Base-by-base conservation (phyloP, 1,140 invertebrate species). In the Lordiphosa clarofinis region DNA sequence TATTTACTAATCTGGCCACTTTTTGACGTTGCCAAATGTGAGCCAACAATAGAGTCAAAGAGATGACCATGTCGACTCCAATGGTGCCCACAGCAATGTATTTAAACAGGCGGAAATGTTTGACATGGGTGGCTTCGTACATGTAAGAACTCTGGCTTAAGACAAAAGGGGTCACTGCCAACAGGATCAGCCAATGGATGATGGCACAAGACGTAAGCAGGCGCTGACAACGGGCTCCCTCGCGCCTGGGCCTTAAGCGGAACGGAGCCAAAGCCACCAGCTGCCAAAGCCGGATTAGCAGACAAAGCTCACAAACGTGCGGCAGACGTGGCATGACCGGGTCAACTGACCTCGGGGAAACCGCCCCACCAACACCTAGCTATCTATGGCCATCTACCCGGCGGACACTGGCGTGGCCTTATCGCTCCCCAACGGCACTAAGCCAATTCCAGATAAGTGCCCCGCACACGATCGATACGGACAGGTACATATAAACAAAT, bases 371-470 rank as follows among this genome's bases (percentile, higher is more conserved):
- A 28, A 0, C 24, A 5, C 4, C 24, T 7, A 5, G 2, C 24
- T 28, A 33, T 37, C 24, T 63, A 37, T 15, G 13, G 28, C 24
- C 24, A 28, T 28, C 24, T 28, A 36, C 21, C 12, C 48, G 44
- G 55, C 62, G 48, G 24, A 28, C 24, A 21, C 31, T 46, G 37
- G 11, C 36, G 36, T 47, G 2, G 43, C 31, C 62, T 63, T 82
- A 82, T 82, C 78, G 57, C 35, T 24, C 43, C 74, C 64, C 64
- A 56, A 19, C 11, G 79, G 78, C 53, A 61, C 69, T 84, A 67
- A 59, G 61, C 63, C 69, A 73, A 73, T 84, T 84, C 38, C 13
- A 69, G 78, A 84, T 84, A 84, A 84, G 73, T 73, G 72, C 44
- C 46, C 38, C 61, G 38, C 59, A 39, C 56, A 69, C 65, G 44